Evolutionary conservation across 2,888 invertebrate genomes (phyloP), one percentile per base, ranked within the genome.

Genomic region (Bibio marci): DNA sequence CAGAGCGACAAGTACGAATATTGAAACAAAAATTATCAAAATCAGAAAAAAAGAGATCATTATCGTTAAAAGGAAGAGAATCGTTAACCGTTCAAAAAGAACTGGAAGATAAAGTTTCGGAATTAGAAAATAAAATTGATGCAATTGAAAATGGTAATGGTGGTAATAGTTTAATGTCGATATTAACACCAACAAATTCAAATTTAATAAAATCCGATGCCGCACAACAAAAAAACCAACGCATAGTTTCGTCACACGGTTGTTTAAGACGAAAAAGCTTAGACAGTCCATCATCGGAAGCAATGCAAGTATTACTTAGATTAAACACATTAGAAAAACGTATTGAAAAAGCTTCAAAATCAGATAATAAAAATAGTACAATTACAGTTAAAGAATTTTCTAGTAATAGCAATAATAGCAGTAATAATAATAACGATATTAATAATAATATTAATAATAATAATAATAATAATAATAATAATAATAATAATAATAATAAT

Each of bases 21-120:
- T 56, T 85, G 17, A 85, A 83, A 58, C 80, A 80, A 50, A 87
- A 86, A 57, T 64, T 83, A 43, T 75, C 77, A 45, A 80, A 80
- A 53, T 69, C 76, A 1, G 86, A 86, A 52, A 80, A 86, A 48
- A 65, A 87, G 45, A 68, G 87, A 44, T 83, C 86, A 28, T 64
- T 86, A 17, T 86, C 86, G 0, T 62, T 90, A 32, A 87, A 87
- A 58, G 83, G 85, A 7, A 71, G 80, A 47, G 83, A 86, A 56
- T 80, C 81, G 25, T 71, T 83, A 48, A 76, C 79, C 8, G 70
- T 85, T 34, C 77, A 80, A 12, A 83, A 82, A 56, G 85, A 86
- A 57, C 71, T 88, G 14, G 88, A 88, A 57, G 80, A 81, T 45
- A 87, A 87, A 56, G 66, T 87, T 34, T 70, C 71, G n/a, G 80